phyloP scores from a whole-genome alignment of 2,797 vertebrate genomes.

The Phrynocephalus vlangalii region DNA sequence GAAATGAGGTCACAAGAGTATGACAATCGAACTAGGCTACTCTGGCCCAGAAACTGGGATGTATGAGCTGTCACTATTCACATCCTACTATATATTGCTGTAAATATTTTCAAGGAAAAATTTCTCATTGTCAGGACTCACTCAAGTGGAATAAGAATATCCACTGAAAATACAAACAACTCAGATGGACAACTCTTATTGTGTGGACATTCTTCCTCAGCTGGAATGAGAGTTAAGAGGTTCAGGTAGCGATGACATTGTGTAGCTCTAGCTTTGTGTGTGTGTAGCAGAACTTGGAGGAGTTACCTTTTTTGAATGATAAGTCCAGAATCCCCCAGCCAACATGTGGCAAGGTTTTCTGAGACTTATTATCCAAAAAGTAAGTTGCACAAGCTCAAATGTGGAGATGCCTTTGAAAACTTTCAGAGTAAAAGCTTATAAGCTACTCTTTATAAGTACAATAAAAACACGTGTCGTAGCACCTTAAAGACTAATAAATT shows the following conservation, averaged over 20 bases:
- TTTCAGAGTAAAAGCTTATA: not conserved
- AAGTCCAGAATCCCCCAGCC: too few relatives aligned
- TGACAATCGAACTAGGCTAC: not conserved
- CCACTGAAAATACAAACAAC: not conserved
- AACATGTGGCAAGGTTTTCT: not conserved
- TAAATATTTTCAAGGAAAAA: slow-evolving; percentile 45
- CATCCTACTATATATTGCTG: not conserved
- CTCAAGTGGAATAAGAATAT: slow-evolving; percentile 31
- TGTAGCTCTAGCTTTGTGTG: too few relatives aligned
- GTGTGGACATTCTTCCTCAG: not conserved
- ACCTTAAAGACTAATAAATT: too few relatives aligned
- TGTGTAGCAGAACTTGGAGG: too few relatives aligned
- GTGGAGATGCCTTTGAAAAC: not conserved
- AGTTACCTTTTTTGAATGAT: too few relatives aligned
- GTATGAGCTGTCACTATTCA: slow-evolving; percentile 30
- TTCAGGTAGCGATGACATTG: not conserved
- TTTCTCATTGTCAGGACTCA: slow-evolving; percentile 17
- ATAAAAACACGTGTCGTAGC: too few relatives aligned
- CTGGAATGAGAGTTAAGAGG: not conserved
- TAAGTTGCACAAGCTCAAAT: not conserved
- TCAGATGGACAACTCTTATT: not conserved
- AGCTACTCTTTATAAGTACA: too few relatives aligned
- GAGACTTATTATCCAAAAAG: not conserved
- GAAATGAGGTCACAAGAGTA: not conserved
- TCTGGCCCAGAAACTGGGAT: slow-evolving; percentile 15